These are phyloP conservation scores for Drosophila cognata DNA, from an alignment of 2,888 invertebrate species.

Conservation along the genomic window DNA sequence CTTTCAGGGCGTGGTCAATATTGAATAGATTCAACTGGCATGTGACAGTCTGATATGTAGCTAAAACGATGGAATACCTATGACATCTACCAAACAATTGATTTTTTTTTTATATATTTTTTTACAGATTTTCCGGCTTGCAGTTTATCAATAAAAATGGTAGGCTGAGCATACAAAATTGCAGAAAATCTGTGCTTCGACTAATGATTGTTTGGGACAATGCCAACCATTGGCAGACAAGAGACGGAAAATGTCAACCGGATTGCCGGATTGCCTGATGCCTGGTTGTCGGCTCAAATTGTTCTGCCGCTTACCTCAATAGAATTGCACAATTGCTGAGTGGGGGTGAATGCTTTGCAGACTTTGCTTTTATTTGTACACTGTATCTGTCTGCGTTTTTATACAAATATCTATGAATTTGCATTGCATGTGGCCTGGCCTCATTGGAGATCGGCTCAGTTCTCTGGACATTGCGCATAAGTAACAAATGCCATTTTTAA, in stretches of 20 bases:
- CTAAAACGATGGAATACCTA: not conserved
- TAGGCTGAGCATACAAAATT: slow-evolving; percentile 37
- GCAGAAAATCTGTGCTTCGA: slow-evolving; percentile 5
- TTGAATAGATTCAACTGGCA: not conserved
- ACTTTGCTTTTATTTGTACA: slow-evolving; percentile 45
- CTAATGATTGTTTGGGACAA: slow-evolving; percentile 51
- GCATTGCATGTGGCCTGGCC: slow-evolving; percentile 42
- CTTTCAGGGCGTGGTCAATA: not conserved
- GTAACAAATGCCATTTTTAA: slow-evolving; percentile 58
- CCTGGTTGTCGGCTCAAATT: slow-evolving; percentile 41
- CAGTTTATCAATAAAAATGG: slow-evolving; percentile 1
- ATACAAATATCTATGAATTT: slow-evolving; percentile 5
- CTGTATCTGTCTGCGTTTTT: not conserved
- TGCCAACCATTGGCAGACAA: slow-evolving; percentile 45
- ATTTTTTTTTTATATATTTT: not conserved
- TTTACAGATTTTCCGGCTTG: not conserved
- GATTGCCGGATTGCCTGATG: slow-evolving; percentile 12
- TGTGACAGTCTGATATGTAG: not conserved
- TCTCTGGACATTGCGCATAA: slow-evolving; percentile 53
- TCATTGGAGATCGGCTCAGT: slow-evolving; percentile 38
- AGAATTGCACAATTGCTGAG: slow-evolving; percentile 40
- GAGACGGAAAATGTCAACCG: not conserved
- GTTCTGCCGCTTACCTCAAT: slow-evolving; percentile 54
- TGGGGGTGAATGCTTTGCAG: slow-evolving; percentile 25
- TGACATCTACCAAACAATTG: not conserved